Evolutionary conservation across 2,797 vertebrate species (phyloP).

Genomic region (Luscinia luscinia): DNA sequence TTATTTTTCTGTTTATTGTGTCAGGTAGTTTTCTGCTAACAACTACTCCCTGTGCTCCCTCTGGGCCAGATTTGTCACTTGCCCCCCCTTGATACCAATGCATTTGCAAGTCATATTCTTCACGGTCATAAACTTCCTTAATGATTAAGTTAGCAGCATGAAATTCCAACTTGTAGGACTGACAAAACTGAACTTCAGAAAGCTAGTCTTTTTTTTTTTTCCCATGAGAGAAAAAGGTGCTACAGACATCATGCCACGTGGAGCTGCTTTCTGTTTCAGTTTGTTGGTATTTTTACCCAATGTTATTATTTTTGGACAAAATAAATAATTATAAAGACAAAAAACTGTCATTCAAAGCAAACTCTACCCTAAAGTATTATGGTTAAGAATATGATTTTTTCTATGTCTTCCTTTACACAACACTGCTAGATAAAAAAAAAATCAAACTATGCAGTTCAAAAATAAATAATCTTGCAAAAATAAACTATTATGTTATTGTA

Average conservation of each 20-base stretch:
- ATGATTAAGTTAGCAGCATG: slow-evolving; percentile 18
- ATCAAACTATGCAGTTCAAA: background rate
- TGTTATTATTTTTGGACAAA: background rate
- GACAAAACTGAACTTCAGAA: background rate
- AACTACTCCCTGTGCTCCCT: background rate
- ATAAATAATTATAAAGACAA: background rate
- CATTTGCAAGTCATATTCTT: slow-evolving; percentile 26
- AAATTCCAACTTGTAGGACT: background rate
- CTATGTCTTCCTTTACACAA: background rate
- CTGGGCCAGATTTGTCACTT: background rate
- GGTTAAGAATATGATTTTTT: background rate
- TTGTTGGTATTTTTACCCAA: background rate
- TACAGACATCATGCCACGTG: background rate
- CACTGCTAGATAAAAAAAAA: background rate
- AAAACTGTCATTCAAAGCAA: background rate
- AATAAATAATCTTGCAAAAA: background rate
- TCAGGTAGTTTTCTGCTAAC: background rate
- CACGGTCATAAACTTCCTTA: slow-evolving; percentile 30
- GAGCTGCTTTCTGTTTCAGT: background rate
- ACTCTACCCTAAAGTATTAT: background rate
- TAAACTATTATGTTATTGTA: background rate
- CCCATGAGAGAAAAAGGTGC: background rate
- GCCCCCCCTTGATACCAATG: background rate
- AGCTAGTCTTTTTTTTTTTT: background rate
- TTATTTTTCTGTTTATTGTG: background rate